A percentile compares a stretch with the other conserved stretches of the same genome.
Conservation (phyloP, 2,113 vertebrate species). For the Burhinus bistriatus region DNA sequence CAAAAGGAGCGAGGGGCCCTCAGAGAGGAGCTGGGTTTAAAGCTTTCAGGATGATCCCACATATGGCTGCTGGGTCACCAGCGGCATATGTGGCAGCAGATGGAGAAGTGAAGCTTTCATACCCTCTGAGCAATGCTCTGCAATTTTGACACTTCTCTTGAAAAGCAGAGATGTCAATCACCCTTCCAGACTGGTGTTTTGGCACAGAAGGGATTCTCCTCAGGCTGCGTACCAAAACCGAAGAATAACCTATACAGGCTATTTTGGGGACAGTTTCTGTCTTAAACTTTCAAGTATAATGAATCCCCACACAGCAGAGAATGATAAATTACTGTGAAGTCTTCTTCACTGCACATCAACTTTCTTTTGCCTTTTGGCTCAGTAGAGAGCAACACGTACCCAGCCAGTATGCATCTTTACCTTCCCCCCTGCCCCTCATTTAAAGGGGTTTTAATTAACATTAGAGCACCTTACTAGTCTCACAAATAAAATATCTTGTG, state of each 20-base stretch:
- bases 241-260: not conserved
- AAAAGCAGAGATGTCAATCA: conserved; percentile 21
- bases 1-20: not conserved
- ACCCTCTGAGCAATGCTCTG: not conserved
- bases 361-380: not conserved
- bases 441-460: not conserved
- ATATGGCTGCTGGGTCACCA: not conserved
- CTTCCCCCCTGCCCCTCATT: not conserved
- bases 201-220: not conserved
- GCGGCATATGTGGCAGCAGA: not conserved
- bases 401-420: not conserved
- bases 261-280: not conserved
- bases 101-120: conserved; percentile 1
- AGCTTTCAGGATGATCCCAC: not conserved
- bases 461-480: not conserved
- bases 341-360: not conserved
- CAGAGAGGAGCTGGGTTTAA: not conserved
- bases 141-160: not conserved
- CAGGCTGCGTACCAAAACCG: not conserved
- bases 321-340: not conserved
- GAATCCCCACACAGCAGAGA: not conserved
- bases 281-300: not conserved
- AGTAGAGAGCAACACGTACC: not conserved
- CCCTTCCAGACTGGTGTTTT: not conserved
- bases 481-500: not conserved